These are phyloP conservation scores for Xenopus borealis DNA, from an alignment of 2,113 vertebrate species.

Conservation along the genomic window DNA sequence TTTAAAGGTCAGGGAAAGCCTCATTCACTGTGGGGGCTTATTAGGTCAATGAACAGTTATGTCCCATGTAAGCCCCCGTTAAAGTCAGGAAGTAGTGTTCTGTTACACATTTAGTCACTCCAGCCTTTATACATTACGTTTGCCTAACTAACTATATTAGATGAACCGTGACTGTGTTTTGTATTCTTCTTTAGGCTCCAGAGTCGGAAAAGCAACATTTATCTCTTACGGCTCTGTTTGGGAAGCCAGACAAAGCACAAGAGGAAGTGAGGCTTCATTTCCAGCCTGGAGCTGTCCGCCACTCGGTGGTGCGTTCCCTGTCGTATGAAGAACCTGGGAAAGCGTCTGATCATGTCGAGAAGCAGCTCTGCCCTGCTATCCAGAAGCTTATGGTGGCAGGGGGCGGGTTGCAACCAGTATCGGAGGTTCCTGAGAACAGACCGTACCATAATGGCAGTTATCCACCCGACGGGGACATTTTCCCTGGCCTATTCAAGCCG, in stretches of 20 bases:
- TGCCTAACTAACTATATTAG: no score
- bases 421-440: slow-evolving; percentile 75
- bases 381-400: slow-evolving; percentile 85
- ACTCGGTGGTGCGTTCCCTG: slow-evolving; percentile 73
- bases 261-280: slow-evolving; percentile 47
- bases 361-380: slow-evolving; percentile 80
- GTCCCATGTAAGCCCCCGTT: no score
- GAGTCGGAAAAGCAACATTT: slow-evolving; percentile 72
- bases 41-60: no score
- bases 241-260: slow-evolving; percentile 63
- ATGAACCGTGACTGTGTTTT: slow-evolving; percentile 1
- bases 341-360: slow-evolving; percentile 47
- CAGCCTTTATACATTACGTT: no score
- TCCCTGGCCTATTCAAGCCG: slow-evolving; percentile 69
- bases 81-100: no score
- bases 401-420: slow-evolving; percentile 68
- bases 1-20: no score
- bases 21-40: no score
- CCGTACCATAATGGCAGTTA: slow-evolving; percentile 65
- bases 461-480: slow-evolving; percentile 51
- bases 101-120: no score
- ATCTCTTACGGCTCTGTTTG: slow-evolving; percentile 80
- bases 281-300: slow-evolving; percentile 37
- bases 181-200: slow-evolving; percentile 59
- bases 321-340: slow-evolving; percentile 72